Evolutionary conservation across 2,888 invertebrate genomes (phyloP), one percentile per base, ranked within the genome.

Genomic region (Uropetala carovei): DNA sequence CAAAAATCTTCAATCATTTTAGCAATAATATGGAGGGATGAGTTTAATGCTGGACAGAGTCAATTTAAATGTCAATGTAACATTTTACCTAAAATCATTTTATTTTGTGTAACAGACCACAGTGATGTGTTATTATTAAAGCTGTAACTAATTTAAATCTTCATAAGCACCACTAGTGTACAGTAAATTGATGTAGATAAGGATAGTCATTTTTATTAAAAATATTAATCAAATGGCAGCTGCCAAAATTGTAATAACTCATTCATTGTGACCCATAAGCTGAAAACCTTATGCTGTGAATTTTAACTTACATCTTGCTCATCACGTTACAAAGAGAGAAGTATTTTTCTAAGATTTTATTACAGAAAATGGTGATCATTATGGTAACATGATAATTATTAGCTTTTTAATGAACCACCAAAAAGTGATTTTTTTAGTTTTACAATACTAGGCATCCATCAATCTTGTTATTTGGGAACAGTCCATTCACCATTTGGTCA

Each of bases 391-490:
- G 27, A 64, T 56, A 68, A 64, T 89, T 60, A 64, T 89, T 60
- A 64, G 22, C 68, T 89, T 64, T 27, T 89, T 64, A 43, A 68
- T 64, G 60, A 64, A 89, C 30, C 64, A 30, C 30, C 89, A 30
- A 89, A 64, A 89, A 64, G 89, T 64, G 75, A 75, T 75, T 27
- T 75, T 68, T 18, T 75, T 27, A 27, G 75, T 89, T 89, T 89
- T 64, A 89, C 89, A 89, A 89, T 27, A 89, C 43, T 89, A 89
- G 89, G 64, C 89, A 89, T 89, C 89, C 89, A 89, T 89, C 89
- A 89, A 89, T 89, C 89, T 89, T 89, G 89, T 89, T 89, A 89
- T 89, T 83, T 89, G 89, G 89, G 64, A 89, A 89, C 89, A 89
- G 60, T 89, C 89, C 89, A 89, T 89, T 89, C 89, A 89, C 89